Evolutionary conservation across 2,888 invertebrate genomes (phyloP).

Genomic region (Villa cingulata): DNA sequence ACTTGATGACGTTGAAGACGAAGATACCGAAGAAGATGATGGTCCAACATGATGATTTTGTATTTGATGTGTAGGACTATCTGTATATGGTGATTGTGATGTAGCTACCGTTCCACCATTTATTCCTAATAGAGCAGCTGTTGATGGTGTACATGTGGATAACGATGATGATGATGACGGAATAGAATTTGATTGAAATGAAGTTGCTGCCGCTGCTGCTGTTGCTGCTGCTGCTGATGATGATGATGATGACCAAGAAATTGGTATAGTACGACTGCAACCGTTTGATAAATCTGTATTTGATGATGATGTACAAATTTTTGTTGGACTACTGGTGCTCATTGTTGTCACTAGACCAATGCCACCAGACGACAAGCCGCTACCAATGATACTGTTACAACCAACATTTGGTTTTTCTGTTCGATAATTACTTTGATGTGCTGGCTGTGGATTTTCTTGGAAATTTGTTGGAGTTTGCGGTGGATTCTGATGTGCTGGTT

Average conservation of each 20-base stretch:
- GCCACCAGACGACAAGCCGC: constrained; percentile 5
- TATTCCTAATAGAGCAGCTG: background rate
- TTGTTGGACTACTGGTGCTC: constrained; percentile 10
- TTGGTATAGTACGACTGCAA: constrained; percentile 19
- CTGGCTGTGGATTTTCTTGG: background rate
- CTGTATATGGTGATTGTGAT: constrained; percentile 3
- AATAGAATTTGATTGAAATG: constrained; percentile 3
- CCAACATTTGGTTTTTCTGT: background rate
- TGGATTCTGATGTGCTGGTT: constrained; percentile 2
- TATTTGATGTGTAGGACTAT: constrained; percentile 4
- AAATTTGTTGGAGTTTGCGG: background rate
- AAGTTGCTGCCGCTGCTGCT: too few species aligned
- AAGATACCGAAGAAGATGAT: constrained; percentile 9
- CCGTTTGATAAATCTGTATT: constrained; percentile 14
- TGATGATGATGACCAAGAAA: constrained; percentile 15
- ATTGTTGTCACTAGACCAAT: constrained; percentile 13
- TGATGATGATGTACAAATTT: constrained; percentile 9
- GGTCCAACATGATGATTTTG: constrained; percentile 6
- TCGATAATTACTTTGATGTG: background rate
- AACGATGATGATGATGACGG: constrained; percentile 2
- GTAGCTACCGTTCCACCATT: background rate
- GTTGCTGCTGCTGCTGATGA: too few species aligned
- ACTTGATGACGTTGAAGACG: constrained; percentile 20
- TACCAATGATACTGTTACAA: constrained; percentile 1
- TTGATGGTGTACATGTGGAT: background rate